A percentile compares a stretch with the other conserved stretches of the same genome.
phyloP scores from a whole-genome alignment of 2,113 vertebrate species.

The Phalacrocorax pelagicus region DNA sequence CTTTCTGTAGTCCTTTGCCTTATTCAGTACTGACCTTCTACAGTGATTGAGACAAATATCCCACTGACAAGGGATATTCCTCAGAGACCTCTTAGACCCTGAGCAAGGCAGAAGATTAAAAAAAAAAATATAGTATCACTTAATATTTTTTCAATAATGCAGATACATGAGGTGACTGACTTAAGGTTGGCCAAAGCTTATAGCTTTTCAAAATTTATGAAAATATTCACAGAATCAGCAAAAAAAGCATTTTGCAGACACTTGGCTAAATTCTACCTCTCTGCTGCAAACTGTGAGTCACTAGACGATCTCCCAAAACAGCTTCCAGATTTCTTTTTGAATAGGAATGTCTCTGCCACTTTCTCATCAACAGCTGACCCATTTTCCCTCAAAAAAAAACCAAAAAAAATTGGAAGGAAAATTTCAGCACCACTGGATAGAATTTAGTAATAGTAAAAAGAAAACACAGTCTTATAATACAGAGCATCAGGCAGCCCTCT shows the following conservation, averaged over 20 bases:
- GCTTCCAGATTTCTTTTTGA: neutral
- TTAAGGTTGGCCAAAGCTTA: neutral
- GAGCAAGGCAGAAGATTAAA: neutral
- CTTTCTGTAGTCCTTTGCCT: neutral
- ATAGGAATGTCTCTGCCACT: neutral
- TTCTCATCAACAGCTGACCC: neutral
- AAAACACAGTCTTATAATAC: neutral
- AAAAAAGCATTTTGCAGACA: neutral
- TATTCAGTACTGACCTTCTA: neutral
- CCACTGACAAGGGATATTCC: neutral
- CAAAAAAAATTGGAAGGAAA: neutral
- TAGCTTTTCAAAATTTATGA: neutral
- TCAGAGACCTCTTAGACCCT: neutral
- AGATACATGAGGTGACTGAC: neutral
- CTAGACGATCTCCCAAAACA: neutral
- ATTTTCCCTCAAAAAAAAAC: neutral
- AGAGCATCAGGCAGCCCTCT: neutral
- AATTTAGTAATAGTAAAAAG: neutral
- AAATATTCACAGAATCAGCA: neutral
- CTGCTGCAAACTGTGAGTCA: neutral
- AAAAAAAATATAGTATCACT: neutral
- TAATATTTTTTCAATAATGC: neutral
- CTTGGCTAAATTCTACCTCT: neutral
- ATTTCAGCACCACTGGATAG: neutral
- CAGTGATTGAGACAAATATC: neutral